Evolutionary conservation across 1,140 invertebrate genomes (phyloP), one percentile per base, ranked within the genome.

Genomic region (Pinna nobilis): DNA sequence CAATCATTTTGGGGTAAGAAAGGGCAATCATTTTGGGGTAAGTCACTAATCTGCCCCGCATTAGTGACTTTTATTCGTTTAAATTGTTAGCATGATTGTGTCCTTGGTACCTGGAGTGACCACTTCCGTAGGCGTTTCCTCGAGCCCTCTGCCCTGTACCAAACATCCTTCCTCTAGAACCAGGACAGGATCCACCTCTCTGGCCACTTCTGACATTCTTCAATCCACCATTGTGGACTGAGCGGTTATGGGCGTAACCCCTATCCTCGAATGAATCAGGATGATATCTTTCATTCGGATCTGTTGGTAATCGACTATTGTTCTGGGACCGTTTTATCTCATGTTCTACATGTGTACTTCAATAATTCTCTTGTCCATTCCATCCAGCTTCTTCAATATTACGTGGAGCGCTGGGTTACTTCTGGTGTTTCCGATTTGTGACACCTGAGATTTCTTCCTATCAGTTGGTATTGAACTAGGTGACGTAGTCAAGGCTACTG

Each of bases 41-140:
- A 37, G 59, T 11, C 37, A 18, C 35, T 15, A 37, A 39, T 7
- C 30, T 61, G 59, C 18, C 59, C 59, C 4, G 13, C 41, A 25
- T 47, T 49, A 49, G 44, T 47, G 44, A 32, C 61, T 25, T 6
- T 28, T 47, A 4, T 25, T 28, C 5, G 61, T 64, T 64, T 64
- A 30, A 49, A 25, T 49, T 28, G 4, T 28, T 13, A 44, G 18
- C 30, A 35, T 33, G 4, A 47, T 47, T 20, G 4, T 25, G 18
- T 20, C 11, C 37, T 20, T 30, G 6, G 32, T 25, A 32, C 9
- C 37, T 39, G 18, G 11, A 39, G 5, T 37, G 11, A 39, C 59
- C 59, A 9, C 18, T 13, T 9, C 23, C 3, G 15, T 6, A 18
- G 15, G n/a, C 30, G 41, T 20, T 41, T 30, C 35, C 32, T 39